A percentile compares a stretch with the other conserved stretches of the same genome.
phyloP scores from a whole-genome alignment of 2,888 invertebrate genomes.

The Thelaira solivaga region DNA sequence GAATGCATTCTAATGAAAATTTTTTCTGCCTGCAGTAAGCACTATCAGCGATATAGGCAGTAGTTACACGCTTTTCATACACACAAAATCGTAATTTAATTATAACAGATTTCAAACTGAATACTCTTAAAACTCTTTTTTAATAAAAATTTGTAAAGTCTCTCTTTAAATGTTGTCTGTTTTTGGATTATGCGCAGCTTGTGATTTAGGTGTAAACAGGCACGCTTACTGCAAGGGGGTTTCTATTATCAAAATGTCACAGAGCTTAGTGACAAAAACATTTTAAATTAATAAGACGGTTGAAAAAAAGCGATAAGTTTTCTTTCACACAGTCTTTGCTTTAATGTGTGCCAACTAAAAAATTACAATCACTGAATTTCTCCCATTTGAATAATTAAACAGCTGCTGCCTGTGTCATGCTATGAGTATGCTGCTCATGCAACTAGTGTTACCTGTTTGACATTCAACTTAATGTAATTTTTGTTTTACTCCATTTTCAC shows the following conservation, averaged over 20 bases:
- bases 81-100: too few relatives aligned
- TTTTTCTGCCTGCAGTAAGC: too few relatives aligned
- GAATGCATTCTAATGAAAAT: too few relatives aligned
- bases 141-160: not conserved
- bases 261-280: too few relatives aligned
- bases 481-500: not conserved
- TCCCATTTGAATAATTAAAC: not conserved
- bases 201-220: not conserved
- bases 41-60: too few relatives aligned
- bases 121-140: not conserved
- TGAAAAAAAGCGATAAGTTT: too few relatives aligned
- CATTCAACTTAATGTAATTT: conserved; percentile 20
- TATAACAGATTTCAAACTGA: not conserved
- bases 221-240: not conserved
- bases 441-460: conserved; percentile 53
- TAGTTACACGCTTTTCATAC: too few relatives aligned
- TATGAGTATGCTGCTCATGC: conserved; percentile 38
- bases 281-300: too few relatives aligned
- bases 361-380: too few relatives aligned
- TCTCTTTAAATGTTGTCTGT: not conserved
- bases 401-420: not conserved
- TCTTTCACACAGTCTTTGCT: too few relatives aligned
- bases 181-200: not conserved
- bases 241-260: not conserved
- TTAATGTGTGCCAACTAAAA: too few relatives aligned